A percentile compares a stretch with the other conserved stretches of the same genome.
These are phyloP conservation scores for Chloebia gouldiae DNA, from an alignment of 2,113 vertebrate genomes.

Conservation along the genomic window DNA sequence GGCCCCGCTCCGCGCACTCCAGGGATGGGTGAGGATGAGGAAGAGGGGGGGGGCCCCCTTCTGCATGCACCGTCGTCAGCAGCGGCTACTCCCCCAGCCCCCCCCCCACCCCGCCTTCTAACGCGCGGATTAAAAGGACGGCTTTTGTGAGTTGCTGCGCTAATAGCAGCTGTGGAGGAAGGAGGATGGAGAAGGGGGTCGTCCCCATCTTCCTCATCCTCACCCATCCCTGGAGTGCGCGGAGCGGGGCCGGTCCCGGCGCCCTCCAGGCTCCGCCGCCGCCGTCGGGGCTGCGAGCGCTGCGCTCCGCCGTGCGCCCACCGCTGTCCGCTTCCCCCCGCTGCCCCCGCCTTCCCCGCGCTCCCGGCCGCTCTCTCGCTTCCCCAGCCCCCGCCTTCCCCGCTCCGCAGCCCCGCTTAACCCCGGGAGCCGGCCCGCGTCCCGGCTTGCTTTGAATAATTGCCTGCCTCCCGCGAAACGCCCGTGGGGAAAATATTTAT, in stretches of 20 bases:
- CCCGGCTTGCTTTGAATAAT: conserved; percentile 80
- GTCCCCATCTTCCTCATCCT: not conserved
- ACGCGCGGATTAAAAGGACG: conserved; percentile 7
- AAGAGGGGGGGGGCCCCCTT: not conserved
- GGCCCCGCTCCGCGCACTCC: not conserved
- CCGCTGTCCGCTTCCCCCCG: not conserved
- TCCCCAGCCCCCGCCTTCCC: not conserved
- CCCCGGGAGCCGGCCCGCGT: conserved; percentile 52
- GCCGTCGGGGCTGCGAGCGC: not conserved
- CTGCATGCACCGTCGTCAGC: no score
- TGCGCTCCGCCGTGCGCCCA: not conserved
- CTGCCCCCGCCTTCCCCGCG: not conserved
- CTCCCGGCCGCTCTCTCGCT: not conserved
- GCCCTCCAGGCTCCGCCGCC: not conserved
- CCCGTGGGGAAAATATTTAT: conserved; percentile 85
- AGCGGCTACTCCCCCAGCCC: no score
- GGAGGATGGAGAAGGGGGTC: not conserved
- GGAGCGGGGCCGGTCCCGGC: not conserved
- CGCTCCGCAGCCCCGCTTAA: conserved; percentile 64
- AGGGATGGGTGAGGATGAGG: not conserved
- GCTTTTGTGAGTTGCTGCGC: conserved; percentile 41
- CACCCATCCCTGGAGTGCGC: not conserved
- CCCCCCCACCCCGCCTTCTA: not conserved
- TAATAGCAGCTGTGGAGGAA: not conserved
- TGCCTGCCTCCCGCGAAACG: conserved; percentile 78